These are phyloP conservation scores for Epistrophe eligans DNA, from an alignment of 2,888 invertebrate species.

Conservation along the genomic window DNA sequence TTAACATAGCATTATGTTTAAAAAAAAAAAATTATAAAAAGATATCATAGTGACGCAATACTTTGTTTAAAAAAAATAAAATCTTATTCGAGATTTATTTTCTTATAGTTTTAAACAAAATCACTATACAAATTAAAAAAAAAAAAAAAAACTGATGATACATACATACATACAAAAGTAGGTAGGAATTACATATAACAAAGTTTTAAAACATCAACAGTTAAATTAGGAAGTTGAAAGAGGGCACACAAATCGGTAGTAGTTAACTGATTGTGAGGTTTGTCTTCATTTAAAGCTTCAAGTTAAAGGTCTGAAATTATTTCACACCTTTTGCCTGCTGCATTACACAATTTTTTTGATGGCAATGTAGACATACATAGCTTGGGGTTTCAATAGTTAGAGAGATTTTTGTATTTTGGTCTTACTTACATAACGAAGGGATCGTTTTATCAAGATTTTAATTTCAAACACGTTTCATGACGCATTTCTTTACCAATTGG, in stretches of 20 bases:
- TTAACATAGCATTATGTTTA: slow-evolving; percentile 78
- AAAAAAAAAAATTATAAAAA: slow-evolving; percentile 40
- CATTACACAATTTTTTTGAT: slow-evolving; percentile 10
- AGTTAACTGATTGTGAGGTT: not conserved
- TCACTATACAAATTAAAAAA: not conserved
- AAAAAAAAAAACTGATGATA: not conserved
- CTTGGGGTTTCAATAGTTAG: not conserved
- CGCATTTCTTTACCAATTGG: not conserved
- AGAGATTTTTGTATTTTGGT: not conserved
- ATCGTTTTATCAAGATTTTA: not conserved
- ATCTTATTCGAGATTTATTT: slow-evolving; percentile 1
- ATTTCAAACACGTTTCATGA: not conserved
- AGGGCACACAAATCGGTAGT: not conserved
- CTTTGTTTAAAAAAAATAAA: slow-evolving; percentile 7
- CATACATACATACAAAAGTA: not conserved
- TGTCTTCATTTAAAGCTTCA: not conserved
- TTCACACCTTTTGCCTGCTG: slow-evolving; percentile 4
- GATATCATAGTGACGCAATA: slow-evolving; percentile 41
- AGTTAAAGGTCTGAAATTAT: not conserved
- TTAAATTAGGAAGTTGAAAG: slow-evolving; percentile 1
- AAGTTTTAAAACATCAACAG: not conserved
- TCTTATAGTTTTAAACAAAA: slow-evolving; percentile 37
- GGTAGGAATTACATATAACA: not conserved
- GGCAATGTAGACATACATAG: not conserved
- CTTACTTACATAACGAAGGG: not conserved